Conservation (phyloP, 2,888 invertebrate species). For the Nycteola revayana region DNA sequence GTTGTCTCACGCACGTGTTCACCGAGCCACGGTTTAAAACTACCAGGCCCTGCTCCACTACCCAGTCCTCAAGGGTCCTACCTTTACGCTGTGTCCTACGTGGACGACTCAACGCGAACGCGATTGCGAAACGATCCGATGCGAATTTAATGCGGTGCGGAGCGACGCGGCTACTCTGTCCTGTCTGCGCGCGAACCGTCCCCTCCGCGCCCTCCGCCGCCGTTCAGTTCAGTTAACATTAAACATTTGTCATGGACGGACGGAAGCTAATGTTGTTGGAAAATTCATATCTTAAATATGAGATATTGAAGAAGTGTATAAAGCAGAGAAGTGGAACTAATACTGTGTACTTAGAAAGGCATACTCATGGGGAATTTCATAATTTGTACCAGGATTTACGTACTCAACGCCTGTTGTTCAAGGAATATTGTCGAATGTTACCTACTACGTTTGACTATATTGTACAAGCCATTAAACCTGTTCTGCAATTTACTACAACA, state of each 20-base stretch:
- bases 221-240: slow-evolving; percentile 2
- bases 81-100: neutral
- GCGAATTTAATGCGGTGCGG: slow-evolving; percentile 11
- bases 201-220: slow-evolving; percentile 6
- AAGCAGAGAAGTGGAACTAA: slow-evolving; percentile 6
- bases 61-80: no score
- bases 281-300: slow-evolving; percentile 7
- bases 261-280: slow-evolving; percentile 9
- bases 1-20: no score
- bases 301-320: slow-evolving; percentile 7
- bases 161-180: slow-evolving; percentile 15
- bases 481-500: slow-evolving; percentile 18
- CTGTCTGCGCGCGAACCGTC: slow-evolving; percentile 15
- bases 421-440: slow-evolving; percentile 19
- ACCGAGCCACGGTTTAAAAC: no score
- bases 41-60: no score
- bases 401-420: slow-evolving; percentile 18
- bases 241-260: slow-evolving; percentile 14
- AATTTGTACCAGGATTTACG: slow-evolving; percentile 21
- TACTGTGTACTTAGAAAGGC: slow-evolving; percentile 13
- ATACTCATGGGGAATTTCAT: slow-evolving; percentile 20
- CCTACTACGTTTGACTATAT: slow-evolving; percentile 20
- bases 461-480: slow-evolving; percentile 22
- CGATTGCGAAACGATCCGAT: slow-evolving; percentile 16
- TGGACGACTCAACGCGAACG: slow-evolving; percentile 12